Percentiles rank a stretch among this genome's conserved stretches.
Evolutionary conservation across 2,113 vertebrate genomes (phyloP).

Genomic region (Theristicus caerulescens): DNA sequence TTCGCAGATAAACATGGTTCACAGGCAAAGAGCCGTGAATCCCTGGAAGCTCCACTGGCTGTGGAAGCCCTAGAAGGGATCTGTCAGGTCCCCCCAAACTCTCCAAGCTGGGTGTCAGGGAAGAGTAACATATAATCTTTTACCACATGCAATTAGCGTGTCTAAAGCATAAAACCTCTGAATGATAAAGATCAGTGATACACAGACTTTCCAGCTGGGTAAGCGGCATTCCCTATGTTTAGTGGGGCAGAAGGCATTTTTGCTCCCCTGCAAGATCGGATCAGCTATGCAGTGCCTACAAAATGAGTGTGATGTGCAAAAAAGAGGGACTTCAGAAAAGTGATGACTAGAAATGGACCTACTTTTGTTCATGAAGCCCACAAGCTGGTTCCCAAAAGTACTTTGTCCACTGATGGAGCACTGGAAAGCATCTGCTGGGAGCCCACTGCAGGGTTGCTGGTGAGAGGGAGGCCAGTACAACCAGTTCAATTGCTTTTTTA

Average conservation of each 20-base stretch:
- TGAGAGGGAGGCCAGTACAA: neutral
- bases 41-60: neutral
- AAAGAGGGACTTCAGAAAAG: neutral
- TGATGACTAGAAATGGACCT: neutral
- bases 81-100: neutral
- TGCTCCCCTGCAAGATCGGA: neutral
- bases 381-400: neutral
- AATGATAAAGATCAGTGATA: neutral
- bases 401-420: neutral
- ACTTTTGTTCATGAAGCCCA: neutral
- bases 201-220: neutral
- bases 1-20: neutral
- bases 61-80: neutral
- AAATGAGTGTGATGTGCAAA: neutral
- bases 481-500: fast-evolving
- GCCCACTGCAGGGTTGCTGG: neutral
- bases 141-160: neutral
- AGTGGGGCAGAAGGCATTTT: neutral
- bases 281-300: neutral
- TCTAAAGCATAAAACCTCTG: neutral
- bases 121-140: neutral
- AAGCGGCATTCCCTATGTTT: neutral
- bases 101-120: neutral
- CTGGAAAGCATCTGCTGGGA: neutral
- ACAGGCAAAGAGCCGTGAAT: neutral